Conservation (phyloP, 2,888 invertebrate species). For the Heliconius sara region DNA sequence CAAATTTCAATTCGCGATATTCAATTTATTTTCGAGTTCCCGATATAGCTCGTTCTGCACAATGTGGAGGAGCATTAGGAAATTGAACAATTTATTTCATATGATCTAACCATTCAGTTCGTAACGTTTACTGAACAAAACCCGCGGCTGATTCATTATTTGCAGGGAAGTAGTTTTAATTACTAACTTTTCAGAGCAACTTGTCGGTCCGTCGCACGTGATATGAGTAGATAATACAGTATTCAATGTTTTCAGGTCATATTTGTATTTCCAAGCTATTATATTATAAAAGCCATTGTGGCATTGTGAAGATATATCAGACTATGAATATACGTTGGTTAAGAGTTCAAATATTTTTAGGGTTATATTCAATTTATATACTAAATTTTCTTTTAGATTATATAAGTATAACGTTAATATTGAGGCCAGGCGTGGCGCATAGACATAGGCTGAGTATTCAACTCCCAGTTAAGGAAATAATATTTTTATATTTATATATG, state of each 20-base stretch:
- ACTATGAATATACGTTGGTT: not conserved
- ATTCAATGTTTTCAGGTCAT: constrained; percentile 8
- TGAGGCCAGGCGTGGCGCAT: too few relatives aligned
- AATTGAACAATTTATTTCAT: constrained; percentile 38
- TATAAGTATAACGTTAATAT: too few relatives aligned
- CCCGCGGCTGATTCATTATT: constrained; percentile 28
- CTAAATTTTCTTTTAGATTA: not conserved
- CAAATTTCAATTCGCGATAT: constrained; percentile 26
- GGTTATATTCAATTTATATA: not conserved
- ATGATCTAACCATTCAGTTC: constrained; percentile 23
- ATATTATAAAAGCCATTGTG: not conserved
- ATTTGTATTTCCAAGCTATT: constrained; percentile 2
- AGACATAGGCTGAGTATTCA: too few relatives aligned
- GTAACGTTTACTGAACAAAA: constrained; percentile 22
- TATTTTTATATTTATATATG: too few relatives aligned
- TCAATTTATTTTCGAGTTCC: constrained; percentile 29
- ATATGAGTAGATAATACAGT: constrained; percentile 28
- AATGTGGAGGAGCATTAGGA: constrained; percentile 31
- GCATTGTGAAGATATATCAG: not conserved
- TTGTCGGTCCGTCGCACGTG: constrained; percentile 38
- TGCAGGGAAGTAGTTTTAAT: constrained; percentile 45
- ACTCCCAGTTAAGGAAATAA: too few relatives aligned
- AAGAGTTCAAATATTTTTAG: not conserved
- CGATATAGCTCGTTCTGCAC: constrained; percentile 27
- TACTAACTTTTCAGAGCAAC: constrained; percentile 45